phyloP scores from a whole-genome alignment of 2,888 invertebrate genomes.

The Pheosia tremula region DNA sequence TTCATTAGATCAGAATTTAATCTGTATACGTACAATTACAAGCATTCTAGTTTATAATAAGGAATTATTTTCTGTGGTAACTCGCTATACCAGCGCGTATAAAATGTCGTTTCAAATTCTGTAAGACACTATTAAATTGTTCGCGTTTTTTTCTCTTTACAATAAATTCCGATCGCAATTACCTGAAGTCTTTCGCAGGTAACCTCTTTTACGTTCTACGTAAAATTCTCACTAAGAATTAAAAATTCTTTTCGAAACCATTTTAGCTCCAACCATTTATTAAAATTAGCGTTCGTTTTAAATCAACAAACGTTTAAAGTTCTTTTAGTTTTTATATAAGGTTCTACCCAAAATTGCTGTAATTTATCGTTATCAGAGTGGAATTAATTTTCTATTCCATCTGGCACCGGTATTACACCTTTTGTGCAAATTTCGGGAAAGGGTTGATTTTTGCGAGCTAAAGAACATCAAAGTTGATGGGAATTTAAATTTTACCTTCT shows the following conservation, averaged over 20 bases:
- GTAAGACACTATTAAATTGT: background rate
- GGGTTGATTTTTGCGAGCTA: constrained; percentile 51
- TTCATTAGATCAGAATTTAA: too few relatives aligned
- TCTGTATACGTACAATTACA: too few relatives aligned
- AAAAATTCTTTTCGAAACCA: constrained; percentile 8
- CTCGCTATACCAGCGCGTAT: background rate
- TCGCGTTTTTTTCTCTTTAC: background rate
- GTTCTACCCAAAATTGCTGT: constrained; percentile 30
- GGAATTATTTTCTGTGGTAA: background rate
- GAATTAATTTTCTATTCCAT: constrained; percentile 51
- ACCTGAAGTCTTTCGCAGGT: background rate
- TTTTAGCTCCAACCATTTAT: constrained; percentile 24
- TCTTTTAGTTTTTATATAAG: constrained; percentile 25
- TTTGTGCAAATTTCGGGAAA: constrained; percentile 47
- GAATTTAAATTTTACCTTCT: constrained; percentile 49
- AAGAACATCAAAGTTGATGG: constrained; percentile 55
- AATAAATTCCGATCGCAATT: constrained; percentile 5
- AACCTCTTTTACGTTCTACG: background rate
- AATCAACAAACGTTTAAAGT: constrained; percentile 24
- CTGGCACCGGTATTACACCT: constrained; percentile 42
- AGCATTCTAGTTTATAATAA: background rate
- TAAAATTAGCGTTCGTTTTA: constrained; percentile 18
- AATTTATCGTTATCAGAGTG: constrained; percentile 41
- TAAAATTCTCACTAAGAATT: background rate
- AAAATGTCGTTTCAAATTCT: background rate